Percentiles rank a stretch among this genome's conserved stretches.
Conservation (phyloP, 1,140 invertebrate genomes). For the Zaprionus africanus region DNA sequence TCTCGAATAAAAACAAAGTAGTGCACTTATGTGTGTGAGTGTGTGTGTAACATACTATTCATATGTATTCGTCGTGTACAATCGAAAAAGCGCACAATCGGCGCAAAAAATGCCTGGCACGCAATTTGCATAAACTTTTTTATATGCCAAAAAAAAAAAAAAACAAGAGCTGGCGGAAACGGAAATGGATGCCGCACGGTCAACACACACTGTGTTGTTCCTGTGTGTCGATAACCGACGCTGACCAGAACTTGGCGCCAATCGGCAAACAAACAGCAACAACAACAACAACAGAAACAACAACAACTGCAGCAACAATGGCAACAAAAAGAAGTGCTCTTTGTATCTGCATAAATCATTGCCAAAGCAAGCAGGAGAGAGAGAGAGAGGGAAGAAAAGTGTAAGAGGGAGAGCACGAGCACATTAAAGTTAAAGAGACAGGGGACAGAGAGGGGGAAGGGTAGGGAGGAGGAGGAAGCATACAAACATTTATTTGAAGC, state of each 20-base stretch:
- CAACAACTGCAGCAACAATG: constrained; percentile 19
- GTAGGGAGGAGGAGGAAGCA: constrained; percentile 8
- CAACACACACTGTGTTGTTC: constrained; percentile 30
- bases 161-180: constrained; percentile 44
- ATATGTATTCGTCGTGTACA: constrained; percentile 11
- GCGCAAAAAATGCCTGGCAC: constrained; percentile 23
- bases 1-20: constrained; percentile 44
- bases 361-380: constrained; percentile 4
- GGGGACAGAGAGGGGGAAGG: constrained; percentile 4
- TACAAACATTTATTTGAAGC: constrained; percentile 64
- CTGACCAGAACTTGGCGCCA: constrained; percentile 46
- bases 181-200: constrained; percentile 72
- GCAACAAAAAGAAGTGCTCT: constrained; percentile 54
- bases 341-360: constrained; percentile 68
- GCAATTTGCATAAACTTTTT: constrained; percentile 68
- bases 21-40: constrained; percentile 10
- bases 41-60: constrained; percentile 16
- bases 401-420: background rate
- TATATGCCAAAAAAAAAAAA: constrained; percentile 40
- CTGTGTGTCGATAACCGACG: constrained; percentile 44
- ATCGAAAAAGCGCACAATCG: constrained; percentile 20
- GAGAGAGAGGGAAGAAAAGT: background rate
- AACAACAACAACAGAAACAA: constrained; percentile 23
- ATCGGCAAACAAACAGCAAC: constrained; percentile 28
- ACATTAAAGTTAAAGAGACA: no score